phyloP scores from a whole-genome alignment of 2,888 invertebrate species.

The Watsonalla cultraria region DNA sequence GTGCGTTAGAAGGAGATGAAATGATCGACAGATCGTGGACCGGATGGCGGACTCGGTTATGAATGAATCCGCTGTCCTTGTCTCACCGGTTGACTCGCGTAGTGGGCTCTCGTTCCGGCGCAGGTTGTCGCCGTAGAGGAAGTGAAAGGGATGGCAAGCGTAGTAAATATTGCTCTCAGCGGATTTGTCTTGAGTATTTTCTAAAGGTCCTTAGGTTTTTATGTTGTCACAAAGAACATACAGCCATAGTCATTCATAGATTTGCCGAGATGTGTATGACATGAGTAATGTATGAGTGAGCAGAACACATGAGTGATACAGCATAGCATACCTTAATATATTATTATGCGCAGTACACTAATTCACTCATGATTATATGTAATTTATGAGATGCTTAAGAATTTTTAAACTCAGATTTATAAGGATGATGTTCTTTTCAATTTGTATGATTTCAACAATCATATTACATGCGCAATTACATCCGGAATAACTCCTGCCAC shows the following conservation, averaged over 20 bases:
- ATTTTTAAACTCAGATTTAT: no score
- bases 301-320: not conserved
- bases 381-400: not conserved
- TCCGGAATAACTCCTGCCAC: no score
- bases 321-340: not conserved
- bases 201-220: constrained; percentile 63
- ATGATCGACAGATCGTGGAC: constrained; percentile 70
- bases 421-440: no score
- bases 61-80: constrained; percentile 72
- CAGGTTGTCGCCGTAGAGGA: constrained; percentile 76
- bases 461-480: no score
- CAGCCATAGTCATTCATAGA: constrained; percentile 62
- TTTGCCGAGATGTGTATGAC: constrained; percentile 20
- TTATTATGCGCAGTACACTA: not conserved
- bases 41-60: constrained; percentile 77
- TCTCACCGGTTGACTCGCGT: constrained; percentile 41
- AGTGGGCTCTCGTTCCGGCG: constrained; percentile 52
- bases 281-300: not conserved
- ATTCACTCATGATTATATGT: not conserved
- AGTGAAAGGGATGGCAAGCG: constrained; percentile 77
- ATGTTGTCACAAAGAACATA: constrained; percentile 56
- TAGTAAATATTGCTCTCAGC: constrained; percentile 75
- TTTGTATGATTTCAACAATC: no score
- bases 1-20: constrained; percentile 75
- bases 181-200: constrained; percentile 58